A percentile compares a stretch with the other conserved stretches of the same genome.
phyloP scores from a whole-genome alignment of 2,113 vertebrate genomes.

The Vidua macroura region DNA sequence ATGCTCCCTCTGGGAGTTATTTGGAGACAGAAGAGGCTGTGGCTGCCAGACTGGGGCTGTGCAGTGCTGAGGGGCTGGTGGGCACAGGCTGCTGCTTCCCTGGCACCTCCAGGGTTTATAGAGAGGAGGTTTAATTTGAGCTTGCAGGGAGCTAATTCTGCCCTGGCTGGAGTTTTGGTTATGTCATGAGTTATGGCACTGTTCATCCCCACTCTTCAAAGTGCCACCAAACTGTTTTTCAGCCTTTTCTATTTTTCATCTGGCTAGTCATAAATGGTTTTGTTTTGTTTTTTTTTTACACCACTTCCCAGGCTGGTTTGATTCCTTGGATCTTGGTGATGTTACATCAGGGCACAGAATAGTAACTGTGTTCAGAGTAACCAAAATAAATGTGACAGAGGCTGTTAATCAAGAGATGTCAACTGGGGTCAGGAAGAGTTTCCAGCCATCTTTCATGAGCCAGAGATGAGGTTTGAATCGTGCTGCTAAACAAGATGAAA shows the following conservation, averaged over 20 bases:
- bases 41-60: not conserved
- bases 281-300: not conserved
- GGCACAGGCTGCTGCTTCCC: not conserved
- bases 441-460: constrained; percentile 1
- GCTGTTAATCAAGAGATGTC: constrained; percentile 31
- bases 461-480: not conserved
- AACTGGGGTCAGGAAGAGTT: not conserved
- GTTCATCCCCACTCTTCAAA: not conserved
- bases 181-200: not conserved
- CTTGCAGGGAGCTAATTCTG: not conserved
- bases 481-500: not conserved
- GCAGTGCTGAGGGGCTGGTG: not conserved
- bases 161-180: not conserved
- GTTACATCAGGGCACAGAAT: constrained; percentile 15
- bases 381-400: constrained; percentile 27
- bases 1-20: not conserved
- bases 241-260: not conserved
- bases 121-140: not conserved
- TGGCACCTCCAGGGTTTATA: not conserved
- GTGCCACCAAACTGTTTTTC: not conserved
- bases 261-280: not conserved
- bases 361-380: not conserved
- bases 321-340: not conserved
- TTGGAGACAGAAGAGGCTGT: not conserved
- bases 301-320: not conserved